Conservation (phyloP, 2,113 vertebrate species). For the Tympanuchus pallidicinctus region DNA sequence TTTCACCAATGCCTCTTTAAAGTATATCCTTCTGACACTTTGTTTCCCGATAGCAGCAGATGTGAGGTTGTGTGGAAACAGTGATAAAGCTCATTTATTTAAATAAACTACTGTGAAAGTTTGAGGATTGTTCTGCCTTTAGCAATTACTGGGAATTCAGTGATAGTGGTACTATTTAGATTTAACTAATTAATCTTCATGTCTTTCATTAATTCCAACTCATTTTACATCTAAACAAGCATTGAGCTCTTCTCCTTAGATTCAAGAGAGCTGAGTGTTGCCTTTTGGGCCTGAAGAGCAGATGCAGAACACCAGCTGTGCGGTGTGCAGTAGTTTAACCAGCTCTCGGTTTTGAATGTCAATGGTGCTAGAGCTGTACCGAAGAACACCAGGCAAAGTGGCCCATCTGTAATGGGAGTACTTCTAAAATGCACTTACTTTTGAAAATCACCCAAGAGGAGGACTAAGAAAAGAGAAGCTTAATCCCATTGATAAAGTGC, state of each 20-base stretch:
- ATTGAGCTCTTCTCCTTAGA: neutral
- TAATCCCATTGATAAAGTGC: neutral
- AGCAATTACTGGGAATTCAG: neutral
- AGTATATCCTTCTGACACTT: neutral
- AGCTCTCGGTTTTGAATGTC: neutral
- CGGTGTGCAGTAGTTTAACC: rapidly evolving
- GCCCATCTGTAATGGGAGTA: neutral
- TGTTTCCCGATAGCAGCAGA: neutral
- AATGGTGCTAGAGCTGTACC: neutral
- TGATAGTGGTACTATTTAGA: neutral
- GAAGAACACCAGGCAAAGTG: neutral
- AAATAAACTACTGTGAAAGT: neutral
- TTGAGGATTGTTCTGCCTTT: neutral
- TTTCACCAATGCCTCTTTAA: neutral
- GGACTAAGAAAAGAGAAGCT: neutral
- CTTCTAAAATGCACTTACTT: neutral
- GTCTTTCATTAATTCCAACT: neutral
- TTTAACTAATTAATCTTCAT: neutral
- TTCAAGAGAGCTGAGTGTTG: neutral
- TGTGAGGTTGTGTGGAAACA: neutral
- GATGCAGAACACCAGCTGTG: neutral
- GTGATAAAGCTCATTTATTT: neutral
- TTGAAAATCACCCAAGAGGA: neutral
- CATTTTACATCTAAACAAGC: neutral
- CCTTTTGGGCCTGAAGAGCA: neutral